A percentile compares a stretch with the other conserved stretches of the same genome.
Conservation (phyloP, 2,113 vertebrate species). For the Podarcis muralis region DNA sequence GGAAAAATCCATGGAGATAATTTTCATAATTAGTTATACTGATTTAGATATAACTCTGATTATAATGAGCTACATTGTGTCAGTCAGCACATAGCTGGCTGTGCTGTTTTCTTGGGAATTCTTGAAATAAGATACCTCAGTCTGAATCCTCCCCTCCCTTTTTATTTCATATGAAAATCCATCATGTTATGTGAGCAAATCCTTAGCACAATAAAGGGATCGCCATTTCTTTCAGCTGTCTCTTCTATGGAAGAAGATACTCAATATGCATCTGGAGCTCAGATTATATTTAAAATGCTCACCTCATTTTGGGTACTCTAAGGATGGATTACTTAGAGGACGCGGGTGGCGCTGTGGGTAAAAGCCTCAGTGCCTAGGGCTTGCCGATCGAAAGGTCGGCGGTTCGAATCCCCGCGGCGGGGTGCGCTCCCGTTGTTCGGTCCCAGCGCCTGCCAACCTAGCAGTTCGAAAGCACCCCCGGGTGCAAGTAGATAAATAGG, state of each 20-base stretch:
- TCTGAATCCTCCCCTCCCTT: background rate
- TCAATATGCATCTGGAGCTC: background rate
- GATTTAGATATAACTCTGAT: conserved; percentile 1
- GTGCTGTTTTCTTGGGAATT: background rate
- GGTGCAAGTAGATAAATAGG: too few relatives aligned
- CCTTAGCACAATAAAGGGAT: background rate
- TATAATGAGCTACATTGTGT: conserved; percentile 20
- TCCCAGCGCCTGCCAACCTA: too few relatives aligned
- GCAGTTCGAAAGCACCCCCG: too few relatives aligned
- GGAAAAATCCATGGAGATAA: conserved; percentile 2
- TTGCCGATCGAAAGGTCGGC: too few relatives aligned
- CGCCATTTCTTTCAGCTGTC: background rate
- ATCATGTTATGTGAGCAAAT: too few relatives aligned
- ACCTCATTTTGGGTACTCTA: background rate
- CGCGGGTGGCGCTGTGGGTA: too few relatives aligned
- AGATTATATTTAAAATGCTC: background rate
- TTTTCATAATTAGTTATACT: conserved; percentile 32
- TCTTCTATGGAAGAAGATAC: background rate
- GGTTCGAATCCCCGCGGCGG: too few relatives aligned
- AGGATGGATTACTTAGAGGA: background rate
- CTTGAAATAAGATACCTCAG: background rate
- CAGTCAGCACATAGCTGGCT: background rate
- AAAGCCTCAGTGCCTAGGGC: too few relatives aligned
- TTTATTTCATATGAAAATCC: background rate
- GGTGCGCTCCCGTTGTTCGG: too few relatives aligned